Percentiles rank a stretch among this genome's conserved stretches.
phyloP scores from a whole-genome alignment of 2,888 invertebrate species.

The Aporophyla nigra region DNA sequence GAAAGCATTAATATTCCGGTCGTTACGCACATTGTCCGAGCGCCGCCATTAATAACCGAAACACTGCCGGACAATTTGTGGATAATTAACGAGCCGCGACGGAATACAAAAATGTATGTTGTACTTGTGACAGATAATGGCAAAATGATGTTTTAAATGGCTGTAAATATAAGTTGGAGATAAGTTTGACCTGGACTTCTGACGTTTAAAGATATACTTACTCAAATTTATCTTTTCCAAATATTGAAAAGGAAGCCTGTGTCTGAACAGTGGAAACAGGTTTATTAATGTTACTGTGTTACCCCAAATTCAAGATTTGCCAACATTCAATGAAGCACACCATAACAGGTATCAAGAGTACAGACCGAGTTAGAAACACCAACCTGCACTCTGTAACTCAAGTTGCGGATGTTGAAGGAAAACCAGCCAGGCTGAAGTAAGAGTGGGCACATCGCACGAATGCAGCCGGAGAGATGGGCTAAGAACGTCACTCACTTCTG shows the following conservation, averaged over 20 bases:
- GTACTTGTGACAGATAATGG: conserved; percentile 34
- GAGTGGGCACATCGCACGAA: too few relatives aligned
- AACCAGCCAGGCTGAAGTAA: too few relatives aligned
- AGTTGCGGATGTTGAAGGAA: too few relatives aligned
- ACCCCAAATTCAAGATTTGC: too few relatives aligned
- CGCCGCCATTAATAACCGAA: conserved; percentile 58
- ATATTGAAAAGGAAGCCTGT: background rate
- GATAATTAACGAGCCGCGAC: conserved; percentile 47
- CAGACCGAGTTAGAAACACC: too few relatives aligned
- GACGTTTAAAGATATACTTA: background rate
- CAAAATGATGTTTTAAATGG: conserved; percentile 16
- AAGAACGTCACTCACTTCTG: too few relatives aligned
- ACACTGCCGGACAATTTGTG: conserved; percentile 56
- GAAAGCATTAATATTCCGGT: conserved; percentile 69
- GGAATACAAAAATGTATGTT: conserved; percentile 47
- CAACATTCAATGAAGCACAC: too few relatives aligned
- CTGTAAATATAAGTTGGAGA: conserved; percentile 10
- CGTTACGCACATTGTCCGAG: conserved; percentile 69
- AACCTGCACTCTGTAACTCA: too few relatives aligned
- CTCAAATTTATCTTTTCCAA: background rate
- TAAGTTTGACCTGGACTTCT: background rate
- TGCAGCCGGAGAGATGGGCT: too few relatives aligned
- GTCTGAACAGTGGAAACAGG: too few relatives aligned
- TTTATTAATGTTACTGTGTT: too few relatives aligned
- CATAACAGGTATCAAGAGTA: too few relatives aligned